Evolutionary conservation across 2,113 vertebrate species (phyloP).

Genomic region (Notarius quadriscutis): DNA sequence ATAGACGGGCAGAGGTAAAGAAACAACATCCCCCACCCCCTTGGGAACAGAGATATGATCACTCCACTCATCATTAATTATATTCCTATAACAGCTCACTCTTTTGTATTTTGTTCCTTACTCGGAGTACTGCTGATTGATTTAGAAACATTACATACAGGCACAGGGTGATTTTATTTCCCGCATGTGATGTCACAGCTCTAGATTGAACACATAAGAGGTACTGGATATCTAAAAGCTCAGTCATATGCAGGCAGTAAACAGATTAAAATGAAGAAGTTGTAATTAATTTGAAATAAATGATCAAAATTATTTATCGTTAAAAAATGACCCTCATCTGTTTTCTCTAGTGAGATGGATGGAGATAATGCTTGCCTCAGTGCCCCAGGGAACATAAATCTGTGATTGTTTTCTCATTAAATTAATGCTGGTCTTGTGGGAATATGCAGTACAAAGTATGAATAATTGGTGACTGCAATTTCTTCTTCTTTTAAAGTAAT

Average conservation of each 20-base stretch:
- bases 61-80: background rate
- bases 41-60: background rate
- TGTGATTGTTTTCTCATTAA: conserved; percentile 28
- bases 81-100: background rate
- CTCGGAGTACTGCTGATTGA: background rate
- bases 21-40: no score
- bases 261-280: background rate
- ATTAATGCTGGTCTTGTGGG: conserved; percentile 13
- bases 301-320: background rate
- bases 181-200: background rate
- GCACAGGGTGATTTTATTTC: background rate
- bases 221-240: background rate
- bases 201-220: background rate
- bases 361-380: conserved; percentile 10
- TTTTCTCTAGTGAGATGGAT: conserved; percentile 17
- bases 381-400: conserved; percentile 26
- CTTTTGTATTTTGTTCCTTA: background rate
- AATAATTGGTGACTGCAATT: background rate
- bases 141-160: background rate
- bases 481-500: background rate
- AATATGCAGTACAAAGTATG: conserved; percentile 13
- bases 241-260: background rate
- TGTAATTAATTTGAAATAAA: conserved; percentile 18
- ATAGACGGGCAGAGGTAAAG: no score
- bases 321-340: conserved; percentile 14